A percentile compares a stretch with the other conserved stretches of the same genome.
Conservation (phyloP, 2,113 vertebrate genomes). For the Andinoacara biseriatus region DNA sequence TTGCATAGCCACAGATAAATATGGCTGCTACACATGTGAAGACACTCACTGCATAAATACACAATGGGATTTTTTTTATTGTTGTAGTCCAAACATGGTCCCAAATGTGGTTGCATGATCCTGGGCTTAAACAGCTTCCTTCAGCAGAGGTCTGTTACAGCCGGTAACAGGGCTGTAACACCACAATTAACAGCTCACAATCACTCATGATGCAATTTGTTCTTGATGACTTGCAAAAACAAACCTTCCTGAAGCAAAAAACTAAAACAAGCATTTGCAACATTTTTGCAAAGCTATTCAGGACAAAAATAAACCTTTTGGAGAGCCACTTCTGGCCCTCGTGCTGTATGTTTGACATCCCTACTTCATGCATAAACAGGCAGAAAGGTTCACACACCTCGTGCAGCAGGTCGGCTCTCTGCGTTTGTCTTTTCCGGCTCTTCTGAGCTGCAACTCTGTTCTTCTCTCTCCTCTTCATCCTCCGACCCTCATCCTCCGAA, state of each 20-base stretch:
- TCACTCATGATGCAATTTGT: neutral
- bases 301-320: neutral
- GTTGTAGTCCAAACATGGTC: neutral
- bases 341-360: neutral
- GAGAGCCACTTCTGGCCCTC: neutral
- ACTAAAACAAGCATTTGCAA: neutral
- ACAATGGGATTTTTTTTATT: neutral
- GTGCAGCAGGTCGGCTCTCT: slow-evolving; percentile 92
- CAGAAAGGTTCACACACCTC: slow-evolving; percentile 78
- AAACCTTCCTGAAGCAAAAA: neutral
- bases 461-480: slow-evolving; percentile 89
- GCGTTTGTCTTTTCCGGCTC: slow-evolving; percentile 92
- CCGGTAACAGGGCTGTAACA: neutral
- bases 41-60: neutral
- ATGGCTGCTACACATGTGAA: neutral
- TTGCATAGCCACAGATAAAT: neutral
- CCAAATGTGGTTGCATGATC: neutral
- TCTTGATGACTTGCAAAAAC: neutral
- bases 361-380: neutral
- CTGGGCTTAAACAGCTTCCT: neutral
- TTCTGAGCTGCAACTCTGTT: slow-evolving; percentile 93
- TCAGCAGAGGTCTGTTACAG: neutral
- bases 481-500: slow-evolving; percentile 83
- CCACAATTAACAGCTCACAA: neutral
- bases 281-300: neutral